Percentiles rank a stretch among this genome's conserved stretches.
Evolutionary conservation across 1,140 invertebrate species (phyloP).

Genomic region (Neodiprion lecontei): DNA sequence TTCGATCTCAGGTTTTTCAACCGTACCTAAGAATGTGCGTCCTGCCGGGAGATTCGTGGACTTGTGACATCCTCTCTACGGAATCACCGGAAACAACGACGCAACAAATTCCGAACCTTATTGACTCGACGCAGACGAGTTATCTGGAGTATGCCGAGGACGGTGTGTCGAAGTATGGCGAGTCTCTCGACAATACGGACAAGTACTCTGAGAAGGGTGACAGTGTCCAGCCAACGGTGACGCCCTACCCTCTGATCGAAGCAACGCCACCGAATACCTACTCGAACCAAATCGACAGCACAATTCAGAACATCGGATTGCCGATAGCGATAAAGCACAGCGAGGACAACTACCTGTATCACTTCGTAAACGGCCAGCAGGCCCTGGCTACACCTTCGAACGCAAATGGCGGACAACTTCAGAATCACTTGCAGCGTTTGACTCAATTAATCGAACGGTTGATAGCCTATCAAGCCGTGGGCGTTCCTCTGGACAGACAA

Average conservation of each 20-base stretch:
- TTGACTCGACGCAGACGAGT: conserved; percentile 30
- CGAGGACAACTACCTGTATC: conserved; percentile 22
- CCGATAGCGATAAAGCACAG: conserved; percentile 12
- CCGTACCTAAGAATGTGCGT: conserved; percentile 59
- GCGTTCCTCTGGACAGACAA: conserved; percentile 16
- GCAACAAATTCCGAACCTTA: conserved; percentile 22
- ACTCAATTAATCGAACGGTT: conserved; percentile 23
- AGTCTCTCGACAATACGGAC: conserved; percentile 37
- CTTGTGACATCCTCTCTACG: conserved; percentile 32
- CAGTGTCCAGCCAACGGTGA: conserved; percentile 9
- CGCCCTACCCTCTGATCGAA: conserved; percentile 30
- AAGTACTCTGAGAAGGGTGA: conserved; percentile 18
- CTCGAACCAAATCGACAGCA: background rate
- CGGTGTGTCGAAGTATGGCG: conserved; percentile 26
- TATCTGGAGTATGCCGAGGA: conserved; percentile 31
- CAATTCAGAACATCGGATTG: conserved; percentile 17
- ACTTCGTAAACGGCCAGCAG: conserved; percentile 19
- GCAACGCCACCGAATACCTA: background rate
- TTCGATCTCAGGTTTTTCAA: conserved; percentile 53
- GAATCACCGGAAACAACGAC: conserved; percentile 24
- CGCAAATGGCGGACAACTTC: background rate
- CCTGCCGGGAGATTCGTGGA: conserved; percentile 57
- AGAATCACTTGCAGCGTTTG: conserved; percentile 16
- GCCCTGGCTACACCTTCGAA: conserved; percentile 1
- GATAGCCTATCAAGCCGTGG: conserved; percentile 24